Base-by-base conservation (phyloP, 30 jellyfish, hydroid and myxozoan species). In the Mastigias papua region DNA sequence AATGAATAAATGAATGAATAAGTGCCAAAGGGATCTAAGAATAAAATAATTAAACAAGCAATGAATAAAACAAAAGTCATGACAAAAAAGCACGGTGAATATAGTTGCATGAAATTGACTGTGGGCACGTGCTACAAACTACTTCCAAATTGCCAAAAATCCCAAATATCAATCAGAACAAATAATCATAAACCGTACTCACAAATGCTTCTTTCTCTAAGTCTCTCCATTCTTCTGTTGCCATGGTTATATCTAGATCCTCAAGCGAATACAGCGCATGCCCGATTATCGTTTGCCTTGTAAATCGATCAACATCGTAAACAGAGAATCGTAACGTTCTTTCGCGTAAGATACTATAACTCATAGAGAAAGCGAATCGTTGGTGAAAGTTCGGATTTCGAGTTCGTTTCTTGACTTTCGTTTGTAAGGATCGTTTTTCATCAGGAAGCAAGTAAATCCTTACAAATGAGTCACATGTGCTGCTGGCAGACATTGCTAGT, bases 401-500 rank as follows among this genome's bases (percentile, higher is more conserved):
- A 19, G 99, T 94, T 64, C 89, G 86, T 61, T 95, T 78, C 76
- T 94, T 94, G 90, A 94, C 86, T 50, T 90, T 94, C 28, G 97
- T 91, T 74, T 94, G 99, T 61, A 94, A 73, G 60, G 84, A 90
- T 29, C 99, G 72, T 74, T 94, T 94, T 74, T 94, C 99, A 71
- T 94, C 99, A 46, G 99, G 99, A 54, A 94, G 80, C 74, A 94
- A 72, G 69, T 62, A 94, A 42, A 89, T 82, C 64, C 99, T 91
- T 25, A 94, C 93, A 66, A 89, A 94, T 10, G 99, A 96, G 42
- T 94, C 99, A 62, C 99, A 94, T 0, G 99, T 61, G 48, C 93
- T 65, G 15, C 89, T 71, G 20, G 93, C 87, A 3, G 93, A 69
- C 77, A 90, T 69, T 34, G 99, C 68, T 20, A 87, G 63, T 15